A percentile compares a stretch with the other conserved stretches of the same genome.
Evolutionary conservation across 1,140 invertebrate genomes (phyloP).

Genomic region (Drosophila mayri): DNA sequence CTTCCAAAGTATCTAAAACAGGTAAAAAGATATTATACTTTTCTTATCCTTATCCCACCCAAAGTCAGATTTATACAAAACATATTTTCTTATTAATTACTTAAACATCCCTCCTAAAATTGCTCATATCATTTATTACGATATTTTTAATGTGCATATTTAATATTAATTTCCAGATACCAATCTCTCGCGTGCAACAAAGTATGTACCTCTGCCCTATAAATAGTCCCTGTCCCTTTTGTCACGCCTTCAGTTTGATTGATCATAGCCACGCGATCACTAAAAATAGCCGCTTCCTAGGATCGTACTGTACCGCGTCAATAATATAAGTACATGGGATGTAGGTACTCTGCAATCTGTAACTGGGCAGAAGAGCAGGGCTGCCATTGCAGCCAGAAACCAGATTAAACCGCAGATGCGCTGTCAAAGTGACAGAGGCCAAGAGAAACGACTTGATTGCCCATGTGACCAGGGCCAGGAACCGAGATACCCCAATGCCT

Average conservation of each 20-base stretch:
- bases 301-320: slow-evolving; percentile 65
- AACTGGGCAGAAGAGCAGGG: slow-evolving; percentile 46
- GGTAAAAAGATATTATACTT: background rate
- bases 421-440: slow-evolving; percentile 78
- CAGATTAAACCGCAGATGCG: slow-evolving; percentile 80
- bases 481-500: slow-evolving; percentile 2
- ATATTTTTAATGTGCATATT: slow-evolving; percentile 4
- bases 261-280: slow-evolving; percentile 50
- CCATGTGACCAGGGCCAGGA: slow-evolving; percentile 51
- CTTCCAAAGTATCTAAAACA: background rate
- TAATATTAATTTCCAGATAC: background rate
- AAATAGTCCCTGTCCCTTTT: slow-evolving; percentile 36
- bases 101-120: background rate
- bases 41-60: background rate
- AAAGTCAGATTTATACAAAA: background rate
- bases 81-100: background rate
- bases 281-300: slow-evolving; percentile 33
- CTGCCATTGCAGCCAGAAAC: slow-evolving; percentile 50
- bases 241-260: slow-evolving; percentile 46
- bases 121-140: background rate
- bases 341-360: slow-evolving; percentile 11
- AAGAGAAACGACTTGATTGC: slow-evolving; percentile 77
- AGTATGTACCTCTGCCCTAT: slow-evolving; percentile 5
- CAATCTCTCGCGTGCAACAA: background rate
- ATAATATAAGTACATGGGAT: slow-evolving; percentile 18